Base-by-base conservation (phyloP, 2,113 vertebrate genomes). In the Zosterops pallidus region DNA sequence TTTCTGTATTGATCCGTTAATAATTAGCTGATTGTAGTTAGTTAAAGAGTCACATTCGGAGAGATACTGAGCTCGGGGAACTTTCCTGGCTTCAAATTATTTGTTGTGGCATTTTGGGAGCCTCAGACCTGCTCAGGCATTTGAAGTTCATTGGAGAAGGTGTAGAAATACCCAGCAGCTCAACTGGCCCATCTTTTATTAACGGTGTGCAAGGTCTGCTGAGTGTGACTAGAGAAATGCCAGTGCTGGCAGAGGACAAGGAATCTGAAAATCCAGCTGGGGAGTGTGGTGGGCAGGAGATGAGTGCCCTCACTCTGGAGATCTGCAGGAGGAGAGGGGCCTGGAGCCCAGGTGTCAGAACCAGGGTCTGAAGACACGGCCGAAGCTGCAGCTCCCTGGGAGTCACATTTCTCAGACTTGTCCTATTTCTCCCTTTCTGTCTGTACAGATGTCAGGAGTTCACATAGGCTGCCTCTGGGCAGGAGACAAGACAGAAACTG, bases 21-120 rank as follows among this genome's bases (percentile, higher is more conserved):
- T 95, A 96, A 95, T 90, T 92, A 89, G 78, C 79, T 96, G 72
- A 68, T 86, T 88, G 78, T 94, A 95, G 94, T 92, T 94, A 91
- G 68, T 62, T 85, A 95, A 52, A 92, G 78, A 74, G 87, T 94
- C 55, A 41, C 88, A 88, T 50, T 79, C 87, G 72, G 63, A 89
- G 64, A 76, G 33, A 78, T 52, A 46, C 33, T 55, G 77, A 82
- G 70, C 91, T 94, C 0, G 0, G 80, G 67, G 67, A 91, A 37
- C 33, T 79, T 37, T 46, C 22, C 82, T 93, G 47, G 18, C 57
- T 83, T 93, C 42, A 6, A 0, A 44, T 72, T 49, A 67, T 85
- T 83, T 39, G 47, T 42, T 69, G 39, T 35, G 47, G 24, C 16
- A 25, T 81, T 95, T 74, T 4, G 22, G 56, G 14, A 78, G 26